phyloP scores from a whole-genome alignment of 2,797 vertebrate genomes.

The Sebastes steindachneri region DNA sequence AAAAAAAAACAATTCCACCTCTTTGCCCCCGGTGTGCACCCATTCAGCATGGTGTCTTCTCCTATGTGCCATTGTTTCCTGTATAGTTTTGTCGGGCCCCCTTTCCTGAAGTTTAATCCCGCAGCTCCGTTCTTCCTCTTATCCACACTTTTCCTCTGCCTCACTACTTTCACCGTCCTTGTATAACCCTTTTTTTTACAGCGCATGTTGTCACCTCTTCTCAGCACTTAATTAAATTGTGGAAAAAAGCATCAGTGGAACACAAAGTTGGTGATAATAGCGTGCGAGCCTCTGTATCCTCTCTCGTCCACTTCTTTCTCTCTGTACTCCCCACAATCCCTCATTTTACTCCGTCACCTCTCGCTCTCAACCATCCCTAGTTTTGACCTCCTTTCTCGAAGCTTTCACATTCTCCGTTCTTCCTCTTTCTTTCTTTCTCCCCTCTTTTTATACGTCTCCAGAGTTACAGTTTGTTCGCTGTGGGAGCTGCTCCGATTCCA shows the following conservation, averaged over 20 bases:
- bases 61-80: constrained; percentile 6
- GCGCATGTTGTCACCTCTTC: neutral
- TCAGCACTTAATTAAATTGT: neutral
- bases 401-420: constrained; percentile 13
- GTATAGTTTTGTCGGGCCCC: constrained; percentile 2
- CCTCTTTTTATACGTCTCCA: constrained; percentile 35
- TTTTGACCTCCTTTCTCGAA: constrained; percentile 41
- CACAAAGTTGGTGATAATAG: neutral
- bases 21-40: constrained; percentile 4
- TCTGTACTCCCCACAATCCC: neutral
- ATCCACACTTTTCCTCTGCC: constrained; percentile 8
- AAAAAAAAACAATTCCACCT: constrained; percentile 27
- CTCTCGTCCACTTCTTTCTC: constrained; percentile 5
- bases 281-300: neutral
- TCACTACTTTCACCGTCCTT: neutral
- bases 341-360: constrained; percentile 20
- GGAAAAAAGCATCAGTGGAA: neutral
- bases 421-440: neutral
- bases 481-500: constrained; percentile 73
- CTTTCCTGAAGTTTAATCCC: constrained; percentile 40
- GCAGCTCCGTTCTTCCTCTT: constrained; percentile 12
- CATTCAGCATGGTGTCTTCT: neutral
- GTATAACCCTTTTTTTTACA: neutral
- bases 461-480: constrained; percentile 54
- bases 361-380: neutral